Evolutionary conservation across 2,888 invertebrate genomes (phyloP).

Genomic region (Elegia similella): DNA sequence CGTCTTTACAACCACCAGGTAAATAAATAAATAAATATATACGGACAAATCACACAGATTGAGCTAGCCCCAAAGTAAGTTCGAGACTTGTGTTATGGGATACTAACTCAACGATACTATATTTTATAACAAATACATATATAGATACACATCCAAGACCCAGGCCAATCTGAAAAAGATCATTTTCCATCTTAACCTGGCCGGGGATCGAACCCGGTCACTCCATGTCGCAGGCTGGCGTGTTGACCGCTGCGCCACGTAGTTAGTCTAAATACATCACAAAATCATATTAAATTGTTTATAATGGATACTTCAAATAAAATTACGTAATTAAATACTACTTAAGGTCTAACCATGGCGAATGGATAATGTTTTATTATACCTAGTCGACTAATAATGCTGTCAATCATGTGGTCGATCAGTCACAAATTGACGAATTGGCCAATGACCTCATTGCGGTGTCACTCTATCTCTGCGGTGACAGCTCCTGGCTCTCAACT

Average conservation of each 20-base stretch:
- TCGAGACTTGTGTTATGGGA: not conserved
- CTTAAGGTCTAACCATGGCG: too few relatives aligned
- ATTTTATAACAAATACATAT: not conserved
- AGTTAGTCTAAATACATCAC: too few relatives aligned
- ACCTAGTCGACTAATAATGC: not conserved
- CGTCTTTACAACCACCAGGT: too few relatives aligned
- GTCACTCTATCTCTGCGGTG: slow-evolving; percentile 2
- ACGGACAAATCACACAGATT: not conserved
- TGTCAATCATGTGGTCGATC: slow-evolving; percentile 11
- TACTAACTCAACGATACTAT: not conserved
- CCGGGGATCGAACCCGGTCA: too few relatives aligned
- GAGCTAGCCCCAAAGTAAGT: not conserved
- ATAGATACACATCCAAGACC: not conserved
- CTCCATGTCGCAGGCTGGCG: too few relatives aligned
- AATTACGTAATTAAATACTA: too few relatives aligned
- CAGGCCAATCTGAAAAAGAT: too few relatives aligned
- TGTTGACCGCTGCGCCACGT: too few relatives aligned
- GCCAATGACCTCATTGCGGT: slow-evolving; percentile 12
- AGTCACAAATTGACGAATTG: slow-evolving; percentile 8
- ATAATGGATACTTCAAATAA: too few relatives aligned
- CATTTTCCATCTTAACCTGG: too few relatives aligned
- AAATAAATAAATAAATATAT: not conserved
- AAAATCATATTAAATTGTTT: too few relatives aligned
- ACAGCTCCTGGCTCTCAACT: not conserved
- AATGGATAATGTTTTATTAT: too few relatives aligned